Conservation (phyloP, 2,888 invertebrate species). For the Girardia tigrina region DNA sequence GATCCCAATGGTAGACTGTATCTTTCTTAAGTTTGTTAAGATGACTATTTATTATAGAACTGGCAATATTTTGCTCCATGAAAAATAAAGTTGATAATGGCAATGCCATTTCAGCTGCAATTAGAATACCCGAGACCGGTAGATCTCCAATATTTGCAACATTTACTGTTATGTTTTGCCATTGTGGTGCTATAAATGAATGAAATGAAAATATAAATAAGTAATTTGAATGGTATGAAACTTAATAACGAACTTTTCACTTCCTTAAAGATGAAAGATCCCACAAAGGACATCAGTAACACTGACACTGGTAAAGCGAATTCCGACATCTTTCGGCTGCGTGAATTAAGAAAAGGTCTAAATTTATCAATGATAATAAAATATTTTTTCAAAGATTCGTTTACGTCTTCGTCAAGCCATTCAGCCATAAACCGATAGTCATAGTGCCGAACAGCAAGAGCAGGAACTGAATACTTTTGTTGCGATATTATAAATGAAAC, state of each 20-base stretch:
- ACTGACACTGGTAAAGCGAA: constrained; percentile 57
- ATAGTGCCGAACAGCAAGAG: neutral
- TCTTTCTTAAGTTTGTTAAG: constrained; percentile 57
- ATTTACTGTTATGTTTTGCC: neutral
- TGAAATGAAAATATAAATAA: constrained; percentile 39
- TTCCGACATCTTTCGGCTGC: constrained; percentile 56
- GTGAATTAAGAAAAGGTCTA: constrained; percentile 54
- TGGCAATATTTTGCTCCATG: constrained; percentile 58
- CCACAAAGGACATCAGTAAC: constrained; percentile 55
- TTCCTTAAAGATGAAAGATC: constrained; percentile 54
- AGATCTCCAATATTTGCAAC: neutral
- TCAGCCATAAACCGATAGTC: neutral
- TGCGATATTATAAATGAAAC: no score
- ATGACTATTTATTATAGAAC: constrained; percentile 56
- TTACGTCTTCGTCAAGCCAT: neutral
- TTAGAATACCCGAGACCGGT: constrained; percentile 42
- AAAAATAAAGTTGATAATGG: constrained; percentile 56
- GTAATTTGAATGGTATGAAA: no score
- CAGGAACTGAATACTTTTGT: neutral
- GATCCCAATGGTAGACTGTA: constrained; percentile 56
- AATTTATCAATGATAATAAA: constrained; percentile 25
- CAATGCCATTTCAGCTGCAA: constrained; percentile 55
- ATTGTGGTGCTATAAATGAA: neutral
- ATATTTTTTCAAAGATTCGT: neutral
- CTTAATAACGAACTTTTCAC: no score